Percentiles rank a stretch among this genome's conserved stretches.
phyloP scores from a whole-genome alignment of 2,888 invertebrate species.

The Leptopilina myrica region DNA sequence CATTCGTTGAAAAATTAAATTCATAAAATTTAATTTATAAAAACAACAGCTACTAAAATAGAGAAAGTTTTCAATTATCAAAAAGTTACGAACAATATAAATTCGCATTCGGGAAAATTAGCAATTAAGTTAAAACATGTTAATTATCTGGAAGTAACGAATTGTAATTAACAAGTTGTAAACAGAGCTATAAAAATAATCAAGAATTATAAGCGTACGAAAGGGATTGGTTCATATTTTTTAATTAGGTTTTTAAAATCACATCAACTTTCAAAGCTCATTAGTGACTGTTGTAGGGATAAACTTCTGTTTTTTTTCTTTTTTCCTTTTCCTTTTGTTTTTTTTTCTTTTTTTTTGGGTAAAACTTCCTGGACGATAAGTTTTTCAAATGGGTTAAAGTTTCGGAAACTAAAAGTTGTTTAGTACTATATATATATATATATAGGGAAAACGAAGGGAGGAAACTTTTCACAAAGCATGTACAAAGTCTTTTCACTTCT shows the following conservation, averaged over 20 bases:
- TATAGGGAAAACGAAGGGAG: not conserved
- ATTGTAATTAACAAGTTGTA: not conserved
- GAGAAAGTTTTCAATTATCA: too few species aligned
- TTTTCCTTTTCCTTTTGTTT: not conserved
- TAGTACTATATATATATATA: not conserved
- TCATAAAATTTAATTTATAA: too few species aligned
- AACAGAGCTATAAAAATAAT: not conserved
- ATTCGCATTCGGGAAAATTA: too few species aligned
- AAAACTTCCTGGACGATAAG: slow-evolving; percentile 5
- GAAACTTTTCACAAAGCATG: not conserved
- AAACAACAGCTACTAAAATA: too few species aligned
- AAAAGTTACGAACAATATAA: too few species aligned
- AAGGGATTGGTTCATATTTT: not conserved
- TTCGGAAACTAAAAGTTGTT: slow-evolving; percentile 4
- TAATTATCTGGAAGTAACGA: not conserved
- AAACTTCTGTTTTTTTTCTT: not conserved
- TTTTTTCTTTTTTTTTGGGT: not conserved
- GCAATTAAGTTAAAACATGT: too few species aligned
- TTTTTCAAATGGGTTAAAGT: not conserved
- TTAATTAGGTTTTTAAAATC: slow-evolving; percentile 3
- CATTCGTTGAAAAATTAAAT: too few species aligned
- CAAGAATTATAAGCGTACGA: not conserved
- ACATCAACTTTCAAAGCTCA: slow-evolving; percentile 3
- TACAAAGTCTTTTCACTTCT: not conserved
- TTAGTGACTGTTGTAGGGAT: not conserved